Conservation (phyloP, 2,888 invertebrate genomes). For the Ptychoptera contaminata region DNA sequence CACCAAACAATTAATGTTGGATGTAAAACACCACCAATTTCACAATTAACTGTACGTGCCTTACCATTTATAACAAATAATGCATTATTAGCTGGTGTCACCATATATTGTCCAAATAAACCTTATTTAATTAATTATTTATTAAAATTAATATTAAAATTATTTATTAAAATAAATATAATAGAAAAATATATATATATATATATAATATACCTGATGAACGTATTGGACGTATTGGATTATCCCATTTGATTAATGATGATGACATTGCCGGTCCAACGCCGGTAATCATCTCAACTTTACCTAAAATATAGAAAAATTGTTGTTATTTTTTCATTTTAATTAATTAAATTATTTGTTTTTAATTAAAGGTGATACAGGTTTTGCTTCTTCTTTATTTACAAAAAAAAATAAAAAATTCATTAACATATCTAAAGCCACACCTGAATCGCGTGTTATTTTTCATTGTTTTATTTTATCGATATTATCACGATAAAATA, state of each 20-base stretch:
- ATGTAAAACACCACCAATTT: conserved; percentile 50
- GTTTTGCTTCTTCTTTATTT: too few species aligned
- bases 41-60: conserved; percentile 55
- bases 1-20: conserved; percentile 46
- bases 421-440: too few species aligned
- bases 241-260: conserved; percentile 42
- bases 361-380: too few species aligned
- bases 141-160: not conserved
- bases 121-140: conserved; percentile 24
- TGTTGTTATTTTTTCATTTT: conserved; percentile 4
- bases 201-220: conserved; percentile 33
- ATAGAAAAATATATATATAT: too few species aligned
- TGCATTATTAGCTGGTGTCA: conserved; percentile 52
- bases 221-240: conserved; percentile 47
- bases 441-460: too few species aligned
- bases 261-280: conserved; percentile 44
- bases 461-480: too few species aligned
- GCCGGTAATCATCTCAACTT: conserved; percentile 62
- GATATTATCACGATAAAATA: too few species aligned
- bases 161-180: not conserved
- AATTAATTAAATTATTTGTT: too few species aligned
- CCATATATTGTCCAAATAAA: conserved; percentile 55
- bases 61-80: conserved; percentile 55
- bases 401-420: too few species aligned
- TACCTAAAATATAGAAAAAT: conserved; percentile 31